Conservation (phyloP, 2,888 invertebrate genomes). For the Drosophila pseudotalamancana region DNA sequence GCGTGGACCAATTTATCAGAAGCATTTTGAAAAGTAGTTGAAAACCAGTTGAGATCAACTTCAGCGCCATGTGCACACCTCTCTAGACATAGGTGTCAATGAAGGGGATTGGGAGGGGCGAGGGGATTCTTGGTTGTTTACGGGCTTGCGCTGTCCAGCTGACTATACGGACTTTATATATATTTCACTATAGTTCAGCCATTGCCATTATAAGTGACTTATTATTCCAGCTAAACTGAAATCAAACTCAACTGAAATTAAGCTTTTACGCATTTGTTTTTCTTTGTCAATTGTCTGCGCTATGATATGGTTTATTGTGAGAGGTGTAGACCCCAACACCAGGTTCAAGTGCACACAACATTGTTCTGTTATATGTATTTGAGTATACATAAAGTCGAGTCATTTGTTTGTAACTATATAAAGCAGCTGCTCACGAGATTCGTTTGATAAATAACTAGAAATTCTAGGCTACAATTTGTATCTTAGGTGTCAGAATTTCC, state of each 20-base stretch:
- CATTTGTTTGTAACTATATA: constrained; percentile 22
- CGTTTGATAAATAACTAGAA: constrained; percentile 7
- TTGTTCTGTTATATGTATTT: constrained; percentile 8
- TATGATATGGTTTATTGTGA: constrained; percentile 30
- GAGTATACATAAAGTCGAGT: constrained; percentile 1
- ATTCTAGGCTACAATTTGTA: neutral
- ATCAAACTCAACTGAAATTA: constrained; percentile 31
- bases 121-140: constrained; percentile 1
- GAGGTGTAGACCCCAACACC: constrained; percentile 61
- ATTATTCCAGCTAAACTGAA: constrained; percentile 43
- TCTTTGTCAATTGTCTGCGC: constrained; percentile 66
- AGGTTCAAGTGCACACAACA: constrained; percentile 71
- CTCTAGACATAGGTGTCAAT: neutral
- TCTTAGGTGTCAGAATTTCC: neutral
- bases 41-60: constrained; percentile 77
- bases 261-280: constrained; percentile 74
- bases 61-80: constrained; percentile 60
- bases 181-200: constrained; percentile 46
- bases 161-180: constrained; percentile 12
- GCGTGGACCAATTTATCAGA: constrained; percentile 77
- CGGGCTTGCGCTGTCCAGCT: constrained; percentile 21
- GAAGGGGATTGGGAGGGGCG: neutral
- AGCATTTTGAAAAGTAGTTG: constrained; percentile 78
- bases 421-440: constrained; percentile 17
- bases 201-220: constrained; percentile 55